These are phyloP conservation scores for Lasioglossum baleicum DNA, from an alignment of 1,140 invertebrate species.

Conservation along the genomic window DNA sequence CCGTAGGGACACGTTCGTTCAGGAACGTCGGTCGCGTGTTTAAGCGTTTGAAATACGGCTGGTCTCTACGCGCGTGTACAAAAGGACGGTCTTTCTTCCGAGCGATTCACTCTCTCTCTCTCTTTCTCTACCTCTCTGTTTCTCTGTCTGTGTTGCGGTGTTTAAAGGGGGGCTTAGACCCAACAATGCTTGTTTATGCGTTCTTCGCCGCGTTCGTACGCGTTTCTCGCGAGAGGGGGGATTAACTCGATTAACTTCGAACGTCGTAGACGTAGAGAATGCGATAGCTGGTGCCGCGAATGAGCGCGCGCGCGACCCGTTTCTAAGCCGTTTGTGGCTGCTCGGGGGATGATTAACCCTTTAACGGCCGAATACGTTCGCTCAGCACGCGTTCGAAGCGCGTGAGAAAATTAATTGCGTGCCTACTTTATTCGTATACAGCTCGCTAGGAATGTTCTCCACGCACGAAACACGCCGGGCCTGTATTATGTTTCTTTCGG, in stretches of 20 bases:
- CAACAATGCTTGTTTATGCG: background rate
- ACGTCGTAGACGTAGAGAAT: background rate
- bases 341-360: background rate
- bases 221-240: background rate
- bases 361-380: background rate
- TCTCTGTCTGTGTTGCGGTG: background rate
- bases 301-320: background rate
- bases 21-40: slow-evolving; percentile 17
- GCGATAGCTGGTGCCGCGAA: background rate
- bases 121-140: too few species aligned
- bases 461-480: too few species aligned
- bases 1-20: background rate
- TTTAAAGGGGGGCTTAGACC: slow-evolving; percentile 6
- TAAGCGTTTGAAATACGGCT: slow-evolving; percentile 28
- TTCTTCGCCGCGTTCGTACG: background rate
- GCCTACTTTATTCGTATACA: background rate
- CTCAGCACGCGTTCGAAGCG: background rate
- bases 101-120: background rate
- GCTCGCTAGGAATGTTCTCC: background rate
- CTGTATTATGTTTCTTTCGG: too few species aligned
- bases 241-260: slow-evolving; percentile 24
- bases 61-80: background rate
- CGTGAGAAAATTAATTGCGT: background rate
- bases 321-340: background rate
- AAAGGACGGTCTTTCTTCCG: background rate